Evolutionary conservation across 2,113 vertebrate species (phyloP).

Genomic region (Salvelinus alpinus): DNA sequence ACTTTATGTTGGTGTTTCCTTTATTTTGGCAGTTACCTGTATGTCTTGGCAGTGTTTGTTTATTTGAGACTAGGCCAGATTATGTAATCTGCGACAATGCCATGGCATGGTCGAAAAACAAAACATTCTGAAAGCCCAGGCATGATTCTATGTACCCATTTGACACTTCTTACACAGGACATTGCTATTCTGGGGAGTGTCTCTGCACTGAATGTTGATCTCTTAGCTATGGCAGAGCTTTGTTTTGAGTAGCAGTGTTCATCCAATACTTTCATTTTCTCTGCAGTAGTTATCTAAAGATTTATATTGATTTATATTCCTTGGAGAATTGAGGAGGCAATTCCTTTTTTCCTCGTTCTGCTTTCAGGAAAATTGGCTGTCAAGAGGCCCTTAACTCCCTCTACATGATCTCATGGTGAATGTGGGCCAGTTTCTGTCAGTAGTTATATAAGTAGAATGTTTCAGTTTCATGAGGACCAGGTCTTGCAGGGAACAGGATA

Average conservation of each 20-base stretch:
- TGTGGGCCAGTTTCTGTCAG: background rate
- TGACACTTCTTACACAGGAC: background rate
- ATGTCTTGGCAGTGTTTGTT: background rate
- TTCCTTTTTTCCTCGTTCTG: background rate
- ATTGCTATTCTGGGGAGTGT: constrained; percentile 22
- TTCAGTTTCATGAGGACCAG: no score
- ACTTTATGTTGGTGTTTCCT: no score
- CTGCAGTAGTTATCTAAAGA: background rate
- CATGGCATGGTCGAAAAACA: constrained; percentile 19
- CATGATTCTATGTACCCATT: background rate
- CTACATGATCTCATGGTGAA: background rate
- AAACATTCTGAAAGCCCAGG: constrained; percentile 8
- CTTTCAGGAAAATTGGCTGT: background rate
- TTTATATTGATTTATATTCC: background rate
- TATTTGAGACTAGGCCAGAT: background rate
- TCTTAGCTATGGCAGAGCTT: background rate
- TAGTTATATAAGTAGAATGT: background rate
- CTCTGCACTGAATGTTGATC: background rate
- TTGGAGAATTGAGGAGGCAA: background rate
- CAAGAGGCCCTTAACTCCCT: background rate
- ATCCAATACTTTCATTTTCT: background rate
- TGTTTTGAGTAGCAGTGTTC: background rate
- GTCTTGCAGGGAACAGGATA: no score
- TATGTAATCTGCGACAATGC: constrained; percentile 27
- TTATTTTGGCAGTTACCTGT: no score